Evolutionary conservation across 2,113 vertebrate species (phyloP).

Genomic region (Corythornis cristatus): DNA sequence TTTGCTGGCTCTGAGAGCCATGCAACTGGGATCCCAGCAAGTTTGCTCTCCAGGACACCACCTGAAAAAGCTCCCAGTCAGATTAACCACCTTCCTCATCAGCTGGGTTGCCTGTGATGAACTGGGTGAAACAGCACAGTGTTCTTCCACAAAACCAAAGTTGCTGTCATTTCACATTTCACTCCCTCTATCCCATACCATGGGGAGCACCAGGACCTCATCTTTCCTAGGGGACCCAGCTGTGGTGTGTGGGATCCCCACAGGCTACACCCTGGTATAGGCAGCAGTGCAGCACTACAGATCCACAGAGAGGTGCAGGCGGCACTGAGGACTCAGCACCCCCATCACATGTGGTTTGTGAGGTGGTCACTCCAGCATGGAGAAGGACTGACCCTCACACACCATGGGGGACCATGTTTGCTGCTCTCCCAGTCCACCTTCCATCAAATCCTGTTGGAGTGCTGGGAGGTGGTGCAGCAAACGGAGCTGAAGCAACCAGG

Average conservation of each 20-base stretch:
- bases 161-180: background rate
- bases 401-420: fast-evolving
- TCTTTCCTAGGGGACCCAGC: background rate
- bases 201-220: background rate
- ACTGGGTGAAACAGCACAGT: background rate
- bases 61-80: background rate
- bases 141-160: background rate
- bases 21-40: background rate
- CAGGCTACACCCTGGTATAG: background rate
- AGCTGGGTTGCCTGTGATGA: background rate
- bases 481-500: fast-evolving
- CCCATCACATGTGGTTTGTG: fast-evolving
- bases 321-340: fast-evolving
- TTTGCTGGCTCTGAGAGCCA: background rate
- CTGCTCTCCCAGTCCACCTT: background rate
- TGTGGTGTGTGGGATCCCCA: background rate
- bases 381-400: fast-evolving
- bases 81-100: background rate
- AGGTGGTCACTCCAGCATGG: fast-evolving
- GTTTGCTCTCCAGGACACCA: background rate
- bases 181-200: background rate
- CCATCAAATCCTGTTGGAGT: fast-evolving
- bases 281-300: background rate
- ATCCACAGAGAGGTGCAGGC: background rate
- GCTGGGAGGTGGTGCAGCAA: fast-evolving